A percentile compares a stretch with the other conserved stretches of the same genome.
Conservation (phyloP, 1,140 invertebrate genomes). For the Ceratina japonica region DNA sequence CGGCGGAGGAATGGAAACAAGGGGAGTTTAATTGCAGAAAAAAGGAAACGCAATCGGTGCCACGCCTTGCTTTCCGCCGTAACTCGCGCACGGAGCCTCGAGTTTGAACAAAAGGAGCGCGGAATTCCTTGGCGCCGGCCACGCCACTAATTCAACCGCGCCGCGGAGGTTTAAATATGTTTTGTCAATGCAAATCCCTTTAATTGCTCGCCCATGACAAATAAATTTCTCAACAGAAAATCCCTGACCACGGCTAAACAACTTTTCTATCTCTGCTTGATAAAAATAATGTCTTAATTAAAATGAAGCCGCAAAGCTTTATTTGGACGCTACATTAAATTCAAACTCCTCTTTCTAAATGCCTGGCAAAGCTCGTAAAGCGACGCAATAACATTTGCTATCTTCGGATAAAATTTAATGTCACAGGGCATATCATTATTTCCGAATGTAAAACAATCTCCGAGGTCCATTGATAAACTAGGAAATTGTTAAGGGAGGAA, state of each 20-base stretch:
- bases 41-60: conserved; percentile 49
- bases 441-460: background rate
- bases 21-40: conserved; percentile 55
- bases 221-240: too few relatives aligned
- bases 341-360: too few relatives aligned
- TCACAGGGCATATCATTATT: too few relatives aligned
- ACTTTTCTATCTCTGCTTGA: too few relatives aligned
- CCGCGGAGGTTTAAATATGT: background rate
- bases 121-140: background rate
- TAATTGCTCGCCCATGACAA: background rate
- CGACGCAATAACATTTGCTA: too few relatives aligned
- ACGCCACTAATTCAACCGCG: background rate
- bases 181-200: background rate
- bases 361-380: background rate
- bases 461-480: background rate
- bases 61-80: conserved; percentile 38
- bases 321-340: too few relatives aligned
- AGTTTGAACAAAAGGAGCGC: conserved; percentile 4
- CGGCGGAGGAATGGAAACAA: conserved; percentile 41
- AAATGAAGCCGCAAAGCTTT: too few relatives aligned
- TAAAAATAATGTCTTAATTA: too few relatives aligned
- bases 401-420: background rate
- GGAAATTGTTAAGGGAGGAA: background rate
- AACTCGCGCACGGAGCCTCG: conserved; percentile 10
- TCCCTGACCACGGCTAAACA: too few relatives aligned